Base-by-base conservation (phyloP, 2,888 invertebrate species). In the Brachycybe producta region DNA sequence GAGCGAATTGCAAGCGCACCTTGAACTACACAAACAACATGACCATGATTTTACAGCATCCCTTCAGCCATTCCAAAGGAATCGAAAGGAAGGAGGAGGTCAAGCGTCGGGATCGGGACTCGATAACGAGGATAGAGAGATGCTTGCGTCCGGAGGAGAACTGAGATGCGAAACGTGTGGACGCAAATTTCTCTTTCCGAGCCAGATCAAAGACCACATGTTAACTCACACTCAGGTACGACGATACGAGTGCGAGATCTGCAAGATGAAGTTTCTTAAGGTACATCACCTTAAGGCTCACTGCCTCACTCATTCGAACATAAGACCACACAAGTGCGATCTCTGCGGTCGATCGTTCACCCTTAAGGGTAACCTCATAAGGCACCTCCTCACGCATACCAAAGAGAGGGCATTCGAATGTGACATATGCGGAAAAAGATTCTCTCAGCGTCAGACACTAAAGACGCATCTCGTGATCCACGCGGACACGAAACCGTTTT, bases 231-330 rank as follows among this genome's bases (percentile, higher is more conserved):
- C 61, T 36, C 64, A 64, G 24, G 59, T 60, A 7, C 57, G 68
- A 26, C 66, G 65, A 5, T 65, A 59, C 57, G 62, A 62, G 34
- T 68, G 68, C 55, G 58, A 61, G 21, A 64, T 67, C 53, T 68
- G 68, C 58, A 67, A 66, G 8, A 64, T 65, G 65, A 64, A 67
- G 52, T 68, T 68, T 54, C 63, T 67, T 61, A 68, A 68, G 64
- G 67, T 67, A 44, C 67, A 67, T 52, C 67, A 68, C 53, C 57
- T 68, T 34, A 64, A 62, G 51, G 64, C 67, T 11, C 68, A 68
- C 52, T 61, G 63, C 57, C 64, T 67, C 53, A 67, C 67, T 3
- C 68, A 68, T 54, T 63, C 64, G 7, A 66, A 66, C 3, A 58
- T 67, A 17, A 60, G 61, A 19, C 67, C 68, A 2, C 67, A 60